Base-by-base conservation (phyloP, 1,140 invertebrate species). In the Eulimnadia texana region DNA sequence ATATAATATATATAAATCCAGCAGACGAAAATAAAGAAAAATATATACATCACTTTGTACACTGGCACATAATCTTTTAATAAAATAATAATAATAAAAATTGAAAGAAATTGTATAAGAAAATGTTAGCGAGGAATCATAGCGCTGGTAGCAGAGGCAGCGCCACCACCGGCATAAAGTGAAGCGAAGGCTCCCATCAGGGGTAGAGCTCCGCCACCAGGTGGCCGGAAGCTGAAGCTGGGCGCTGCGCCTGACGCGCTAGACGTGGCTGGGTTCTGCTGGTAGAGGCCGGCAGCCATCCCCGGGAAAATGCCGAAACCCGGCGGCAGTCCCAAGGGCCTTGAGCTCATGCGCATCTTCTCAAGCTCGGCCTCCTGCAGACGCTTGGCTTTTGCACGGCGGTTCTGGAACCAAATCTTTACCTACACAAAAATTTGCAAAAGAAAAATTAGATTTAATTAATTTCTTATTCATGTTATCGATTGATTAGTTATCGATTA, bases 331-430 rank as follows among this genome's bases (percentile, higher is more conserved):
- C 69, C 61, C 33, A 68, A 66, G 25, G 64, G 69, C 56, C 82
- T 72, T 13, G 83, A 84, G 11, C 52, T 59, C 58, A 70, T 61
- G 10, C 69, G 60, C 50, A 70, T 62, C 64, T 71, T 73, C 61
- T 73, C 75, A 65, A 78, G 71, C 74, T 80, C 79, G 56, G 79
- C 78, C 66, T 80, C 79, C 66, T 80, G 78, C 19, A 80, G 73
- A 63, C 79, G 69, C 64, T 81, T 81, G 20, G 77, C 76, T 68
- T 81, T 81, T 63, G 79, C 80, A 60, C 79, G 66, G 27, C 80
- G 70, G 68, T 81, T 81, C 71, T 81, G 79, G 67, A 82, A 81
- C 79, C 79, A 81, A 61, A 80, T 81, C 69, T 80, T 81, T 16
- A 42, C 33, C 33, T 42, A 42, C n/a, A n/a, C n/a, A n/a, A n/a